Evolutionary conservation across 1,140 invertebrate species (phyloP), one percentile per base, ranked within the genome.

Genomic region (Pristionchus pacificus): DNA sequence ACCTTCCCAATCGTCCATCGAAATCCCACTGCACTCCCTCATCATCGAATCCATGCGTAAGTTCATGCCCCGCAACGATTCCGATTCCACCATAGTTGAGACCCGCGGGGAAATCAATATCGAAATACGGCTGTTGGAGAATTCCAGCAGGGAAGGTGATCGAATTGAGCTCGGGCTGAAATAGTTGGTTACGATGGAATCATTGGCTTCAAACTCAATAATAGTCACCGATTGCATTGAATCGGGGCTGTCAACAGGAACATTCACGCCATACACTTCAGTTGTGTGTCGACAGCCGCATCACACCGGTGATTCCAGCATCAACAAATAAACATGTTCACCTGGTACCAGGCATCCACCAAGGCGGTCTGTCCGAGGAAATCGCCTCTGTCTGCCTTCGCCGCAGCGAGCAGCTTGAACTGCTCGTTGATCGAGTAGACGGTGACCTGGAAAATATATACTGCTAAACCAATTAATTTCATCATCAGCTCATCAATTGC

Each of bases 31-130:
- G 57, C 15, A 58, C 25, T 0, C 66, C 66, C 3, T 29, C 32
- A 85, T 97, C 93, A 84, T 97, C 95, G 85, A 97, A 97, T 3
- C 92, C 93, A 83, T 97, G 93, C 0, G 92, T 95, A 31, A 97
- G 84, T 83, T 96, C 93, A 83, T 96, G 93, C 0, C 93, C 93
- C 90, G 95, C 93, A 0, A 95, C 92, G 2, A 95, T 93, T 0
- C 95, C 95, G 89, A 97, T 96, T 2, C 92, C 93, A 1, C 94
- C 95, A 83, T 91, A 97, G 84, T 97, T 97, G 0, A 98, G 87
- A 64, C 92, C 92, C 6, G 24, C 30, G 15, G 71, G 71, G 19
- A 31, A 57, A 33, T 68, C 33, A 24, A 49, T 15, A 38, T 58
- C 60, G 57, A 31, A 72, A n/a, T 38, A 72, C 25, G 71, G 71